Conservation (phyloP, 1,140 invertebrate species). For the Steinernema feltiae region DNA sequence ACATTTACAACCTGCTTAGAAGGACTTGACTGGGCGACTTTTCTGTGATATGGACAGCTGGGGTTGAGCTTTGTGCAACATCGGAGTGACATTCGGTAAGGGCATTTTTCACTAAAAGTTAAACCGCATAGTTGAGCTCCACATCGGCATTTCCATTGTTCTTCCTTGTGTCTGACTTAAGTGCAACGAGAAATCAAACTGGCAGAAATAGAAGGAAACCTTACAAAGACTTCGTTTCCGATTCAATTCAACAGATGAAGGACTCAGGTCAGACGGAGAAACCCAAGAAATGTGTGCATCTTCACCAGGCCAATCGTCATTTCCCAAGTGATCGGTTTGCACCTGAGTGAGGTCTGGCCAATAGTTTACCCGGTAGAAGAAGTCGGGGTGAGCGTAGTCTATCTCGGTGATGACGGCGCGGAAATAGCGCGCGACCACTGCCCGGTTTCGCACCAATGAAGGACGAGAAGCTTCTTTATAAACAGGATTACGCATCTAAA, state of each 20-base stretch:
- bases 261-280: not conserved
- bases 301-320: not conserved
- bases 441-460: not conserved
- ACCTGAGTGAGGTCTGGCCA: slow-evolving; percentile 3
- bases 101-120: not conserved
- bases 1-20: slow-evolving; percentile 1
- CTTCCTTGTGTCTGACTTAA: not conserved
- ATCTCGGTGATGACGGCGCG: not conserved
- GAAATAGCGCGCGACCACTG: not conserved
- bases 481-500: not conserved
- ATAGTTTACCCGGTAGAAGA: not conserved
- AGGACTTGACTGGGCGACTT: not conserved
- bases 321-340: not conserved
- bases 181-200: not conserved
- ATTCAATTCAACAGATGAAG: not conserved
- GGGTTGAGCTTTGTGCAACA: not conserved
- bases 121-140: not conserved
- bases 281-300: not conserved
- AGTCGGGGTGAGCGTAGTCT: not conserved
- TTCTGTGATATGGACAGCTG: not conserved
- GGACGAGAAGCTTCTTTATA: not conserved
- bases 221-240: not conserved
- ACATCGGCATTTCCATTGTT: not conserved
- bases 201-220: not conserved
- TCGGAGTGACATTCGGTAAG: not conserved